These are phyloP conservation scores for Tachysurus fulvidraco DNA, from an alignment of 2,113 vertebrate species.

Conservation along the genomic window DNA sequence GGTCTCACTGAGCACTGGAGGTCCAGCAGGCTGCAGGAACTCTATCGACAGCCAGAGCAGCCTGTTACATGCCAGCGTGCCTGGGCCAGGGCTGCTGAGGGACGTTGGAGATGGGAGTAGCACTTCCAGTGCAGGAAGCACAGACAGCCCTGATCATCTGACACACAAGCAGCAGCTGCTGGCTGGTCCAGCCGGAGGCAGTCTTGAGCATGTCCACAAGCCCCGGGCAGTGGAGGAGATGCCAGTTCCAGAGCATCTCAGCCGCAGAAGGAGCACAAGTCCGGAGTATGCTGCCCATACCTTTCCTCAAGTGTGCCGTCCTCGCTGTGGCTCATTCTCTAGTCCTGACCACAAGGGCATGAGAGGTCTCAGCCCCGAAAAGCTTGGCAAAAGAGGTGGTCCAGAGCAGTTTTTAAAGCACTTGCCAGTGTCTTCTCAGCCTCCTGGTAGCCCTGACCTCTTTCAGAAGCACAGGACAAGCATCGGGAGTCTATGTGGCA, in stretches of 20 bases:
- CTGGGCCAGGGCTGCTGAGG: conserved; percentile 74
- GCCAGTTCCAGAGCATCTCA: conserved; percentile 75
- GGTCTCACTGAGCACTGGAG: conserved; percentile 38
- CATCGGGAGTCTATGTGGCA: conserved; percentile 65
- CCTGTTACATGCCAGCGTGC: conserved; percentile 76
- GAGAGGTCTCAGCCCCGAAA: conserved; percentile 81
- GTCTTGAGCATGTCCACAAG: conserved; percentile 80
- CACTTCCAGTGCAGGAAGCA: conserved; percentile 90
- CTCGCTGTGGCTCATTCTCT: conserved; percentile 69
- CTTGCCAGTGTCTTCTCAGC: conserved; percentile 73
- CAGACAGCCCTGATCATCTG: conserved; percentile 86
- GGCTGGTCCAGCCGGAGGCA: conserved; percentile 73
- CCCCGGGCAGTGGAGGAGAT: conserved; percentile 67
- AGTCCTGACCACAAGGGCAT: conserved; percentile 78
- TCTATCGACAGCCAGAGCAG: conserved; percentile 91
- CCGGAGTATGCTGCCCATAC: conserved; percentile 78
- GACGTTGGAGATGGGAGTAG: conserved; percentile 94
- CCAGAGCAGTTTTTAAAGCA: conserved; percentile 66
- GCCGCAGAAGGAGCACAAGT: conserved; percentile 82
- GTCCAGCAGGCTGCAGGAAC: conserved; percentile 77
- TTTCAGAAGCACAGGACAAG: conserved; percentile 80
- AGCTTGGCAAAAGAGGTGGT: conserved; percentile 76
- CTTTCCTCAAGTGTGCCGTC: conserved; percentile 69
- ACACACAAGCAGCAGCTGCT: conserved; percentile 82
- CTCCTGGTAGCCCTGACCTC: conserved; percentile 82